phyloP scores from a whole-genome alignment of 2,797 vertebrate species.

The Nyctibius grandis region DNA sequence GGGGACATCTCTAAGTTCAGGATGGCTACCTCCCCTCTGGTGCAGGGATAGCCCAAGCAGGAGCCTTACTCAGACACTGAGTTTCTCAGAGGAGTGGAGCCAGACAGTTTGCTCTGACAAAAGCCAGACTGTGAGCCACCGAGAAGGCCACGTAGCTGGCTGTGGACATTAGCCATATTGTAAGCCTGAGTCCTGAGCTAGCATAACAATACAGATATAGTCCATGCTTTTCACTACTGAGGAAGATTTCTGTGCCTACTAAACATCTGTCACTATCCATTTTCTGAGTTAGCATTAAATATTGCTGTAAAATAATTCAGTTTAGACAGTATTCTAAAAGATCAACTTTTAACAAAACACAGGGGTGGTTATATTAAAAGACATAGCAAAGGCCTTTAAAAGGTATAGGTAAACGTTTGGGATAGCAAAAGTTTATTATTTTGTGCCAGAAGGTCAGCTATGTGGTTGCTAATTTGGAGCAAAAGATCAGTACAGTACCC shows the following conservation, averaged over 20 bases:
- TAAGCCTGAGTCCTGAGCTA: background rate
- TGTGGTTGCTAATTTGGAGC: background rate
- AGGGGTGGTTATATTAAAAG: background rate
- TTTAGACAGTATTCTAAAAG: background rate
- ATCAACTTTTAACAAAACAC: background rate
- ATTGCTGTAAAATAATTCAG: background rate
- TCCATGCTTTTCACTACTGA: background rate
- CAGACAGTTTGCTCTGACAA: background rate
- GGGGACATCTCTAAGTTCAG: background rate
- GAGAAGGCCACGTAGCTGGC: background rate
- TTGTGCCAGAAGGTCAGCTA: background rate
- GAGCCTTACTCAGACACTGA: background rate
- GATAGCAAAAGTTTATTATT: background rate
- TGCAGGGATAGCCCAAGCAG: background rate
- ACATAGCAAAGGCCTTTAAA: background rate
- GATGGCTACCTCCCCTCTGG: background rate
- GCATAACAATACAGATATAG: background rate
- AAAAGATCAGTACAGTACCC: background rate
- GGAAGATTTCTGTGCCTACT: background rate
- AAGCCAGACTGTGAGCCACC: background rate
- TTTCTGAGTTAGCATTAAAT: background rate
- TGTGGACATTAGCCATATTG: background rate
- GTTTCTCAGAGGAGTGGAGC: background rate
- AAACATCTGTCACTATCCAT: background rate
- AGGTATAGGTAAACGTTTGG: background rate